Conservation (phyloP, 2,888 invertebrate species). For the Microplitis manilae region DNA sequence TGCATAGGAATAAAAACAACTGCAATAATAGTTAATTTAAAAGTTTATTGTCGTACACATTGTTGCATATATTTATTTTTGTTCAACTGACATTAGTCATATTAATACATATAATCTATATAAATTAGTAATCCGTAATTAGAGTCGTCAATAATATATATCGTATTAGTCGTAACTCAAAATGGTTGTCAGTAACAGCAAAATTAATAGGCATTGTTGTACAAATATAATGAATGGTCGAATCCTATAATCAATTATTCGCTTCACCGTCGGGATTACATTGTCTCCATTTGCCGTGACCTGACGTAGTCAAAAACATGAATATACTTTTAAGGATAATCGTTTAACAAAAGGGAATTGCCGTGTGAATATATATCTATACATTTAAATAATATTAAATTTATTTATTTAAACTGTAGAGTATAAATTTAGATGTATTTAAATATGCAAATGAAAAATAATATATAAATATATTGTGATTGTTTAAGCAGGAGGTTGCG, state of each 20-base stretch:
- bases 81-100: neutral
- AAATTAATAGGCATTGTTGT: conserved; percentile 24
- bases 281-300: conserved; percentile 21
- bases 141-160: neutral
- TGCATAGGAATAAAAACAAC: neutral
- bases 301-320: conserved; percentile 20
- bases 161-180: neutral
- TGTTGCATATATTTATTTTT: neutral
- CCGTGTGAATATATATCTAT: neutral
- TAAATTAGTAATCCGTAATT: neutral
- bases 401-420: no score
- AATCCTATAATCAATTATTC: conserved; percentile 31
- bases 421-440: no score
- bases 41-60: neutral
- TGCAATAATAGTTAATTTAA: neutral
- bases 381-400: no score
- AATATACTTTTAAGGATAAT: conserved; percentile 3
- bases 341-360: neutral
- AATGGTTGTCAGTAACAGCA: neutral
- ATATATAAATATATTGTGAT: conserved; percentile 16
- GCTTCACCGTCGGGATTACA: conserved; percentile 19
- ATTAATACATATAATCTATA: neutral
- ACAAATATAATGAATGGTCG: conserved; percentile 22
- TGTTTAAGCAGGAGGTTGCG: conserved; percentile 50
- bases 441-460: no score